Evolutionary conservation across 2,797 vertebrate genomes (phyloP).

Genomic region (Salarias fasciatus): DNA sequence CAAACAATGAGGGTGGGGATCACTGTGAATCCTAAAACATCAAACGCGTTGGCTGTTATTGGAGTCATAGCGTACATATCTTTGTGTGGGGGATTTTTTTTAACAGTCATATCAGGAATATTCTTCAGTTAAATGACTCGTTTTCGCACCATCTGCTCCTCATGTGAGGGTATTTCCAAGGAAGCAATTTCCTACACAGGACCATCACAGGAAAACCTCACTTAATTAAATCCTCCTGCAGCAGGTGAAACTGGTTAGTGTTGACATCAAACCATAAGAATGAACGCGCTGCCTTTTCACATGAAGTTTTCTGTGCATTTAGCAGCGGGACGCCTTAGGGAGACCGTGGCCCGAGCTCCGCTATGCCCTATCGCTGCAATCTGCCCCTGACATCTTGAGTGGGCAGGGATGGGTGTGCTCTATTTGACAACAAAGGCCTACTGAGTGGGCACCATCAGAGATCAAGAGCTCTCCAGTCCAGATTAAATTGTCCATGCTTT

Average conservation of each 20-base stretch:
- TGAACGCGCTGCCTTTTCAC: constrained; percentile 21
- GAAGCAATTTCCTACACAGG: constrained; percentile 33
- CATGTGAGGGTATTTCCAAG: constrained; percentile 29
- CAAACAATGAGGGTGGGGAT: neutral
- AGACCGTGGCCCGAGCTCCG: constrained; percentile 19
- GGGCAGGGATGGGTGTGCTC: constrained; percentile 68
- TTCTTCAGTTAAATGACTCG: constrained; percentile 21
- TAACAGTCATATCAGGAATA: too few relatives aligned
- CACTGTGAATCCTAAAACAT: too few relatives aligned
- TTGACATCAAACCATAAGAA: constrained; percentile 30
- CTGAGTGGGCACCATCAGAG: constrained; percentile 74
- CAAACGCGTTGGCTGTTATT: too few relatives aligned
- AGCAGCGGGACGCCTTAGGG: constrained; percentile 23
- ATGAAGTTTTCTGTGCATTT: constrained; percentile 3
- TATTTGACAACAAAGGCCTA: constrained; percentile 78
- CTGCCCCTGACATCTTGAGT: constrained; percentile 64
- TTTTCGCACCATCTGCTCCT: constrained; percentile 7
- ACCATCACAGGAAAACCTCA: neutral
- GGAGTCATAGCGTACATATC: too few relatives aligned
- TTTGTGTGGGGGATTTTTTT: too few relatives aligned
- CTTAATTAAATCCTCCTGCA: constrained; percentile 26
- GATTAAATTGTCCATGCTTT: constrained; percentile 81
- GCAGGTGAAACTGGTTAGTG: constrained; percentile 22
- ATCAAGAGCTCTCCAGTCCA: constrained; percentile 78
- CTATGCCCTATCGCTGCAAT: constrained; percentile 49